A percentile compares a stretch with the other conserved stretches of the same genome.
These are phyloP conservation scores for Chloropsis hardwickii DNA, from an alignment of 2,113 vertebrate genomes.

Conservation along the genomic window DNA sequence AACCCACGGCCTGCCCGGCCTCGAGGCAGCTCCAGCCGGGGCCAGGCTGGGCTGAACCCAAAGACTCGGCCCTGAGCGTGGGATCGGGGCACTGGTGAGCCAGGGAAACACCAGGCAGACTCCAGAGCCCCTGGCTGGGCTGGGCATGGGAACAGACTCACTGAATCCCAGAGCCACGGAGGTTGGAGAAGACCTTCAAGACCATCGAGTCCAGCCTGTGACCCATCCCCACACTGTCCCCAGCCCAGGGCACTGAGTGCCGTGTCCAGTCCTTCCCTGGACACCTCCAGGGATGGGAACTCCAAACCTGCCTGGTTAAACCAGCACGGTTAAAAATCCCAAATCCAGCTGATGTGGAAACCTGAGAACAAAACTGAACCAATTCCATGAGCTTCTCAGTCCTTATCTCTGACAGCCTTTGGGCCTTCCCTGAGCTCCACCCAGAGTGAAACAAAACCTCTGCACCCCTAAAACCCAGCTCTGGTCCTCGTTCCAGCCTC, in stretches of 20 bases:
- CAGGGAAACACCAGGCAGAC: background rate
- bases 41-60: background rate
- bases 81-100: background rate
- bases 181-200: background rate
- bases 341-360: background rate
- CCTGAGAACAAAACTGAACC: background rate
- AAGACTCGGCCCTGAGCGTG: background rate
- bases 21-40: fast-evolving
- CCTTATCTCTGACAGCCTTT: background rate
- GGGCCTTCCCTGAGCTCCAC: background rate
- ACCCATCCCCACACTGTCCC: no score
- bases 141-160: background rate
- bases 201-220: fast-evolving
- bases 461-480: background rate
- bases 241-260: background rate
- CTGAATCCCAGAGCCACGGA: background rate
- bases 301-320: background rate
- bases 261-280: fast-evolving
- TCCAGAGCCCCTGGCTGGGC: background rate
- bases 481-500: background rate
- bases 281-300: background rate
- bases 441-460: background rate
- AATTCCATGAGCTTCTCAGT: background rate
- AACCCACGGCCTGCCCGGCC: background rate
- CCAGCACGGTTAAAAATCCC: background rate